Percentiles rank a stretch among this genome's conserved stretches.
Conservation (phyloP, 2,888 invertebrate genomes). For the Orthosia gothica region DNA sequence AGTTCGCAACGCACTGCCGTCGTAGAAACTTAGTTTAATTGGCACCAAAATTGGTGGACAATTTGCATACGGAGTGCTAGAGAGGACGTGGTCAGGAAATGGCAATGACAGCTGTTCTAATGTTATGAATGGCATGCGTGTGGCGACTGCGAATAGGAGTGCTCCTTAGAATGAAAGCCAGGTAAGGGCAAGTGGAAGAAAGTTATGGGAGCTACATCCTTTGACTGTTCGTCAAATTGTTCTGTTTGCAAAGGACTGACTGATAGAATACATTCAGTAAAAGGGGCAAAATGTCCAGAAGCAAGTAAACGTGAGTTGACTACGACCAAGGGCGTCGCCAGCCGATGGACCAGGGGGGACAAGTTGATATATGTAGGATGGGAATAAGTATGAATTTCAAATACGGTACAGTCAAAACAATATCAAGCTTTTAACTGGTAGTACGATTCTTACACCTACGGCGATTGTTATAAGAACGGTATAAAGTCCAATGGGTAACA, state of each 20-base stretch:
- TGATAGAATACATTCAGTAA: neutral
- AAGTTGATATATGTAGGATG: no score
- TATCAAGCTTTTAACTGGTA: no score
- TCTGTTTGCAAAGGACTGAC: neutral
- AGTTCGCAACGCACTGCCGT: constrained; percentile 68
- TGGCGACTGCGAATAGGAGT: constrained; percentile 40
- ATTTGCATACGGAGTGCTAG: constrained; percentile 68
- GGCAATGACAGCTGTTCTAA: constrained; percentile 66
- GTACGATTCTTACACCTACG: no score
- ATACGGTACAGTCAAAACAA: no score
- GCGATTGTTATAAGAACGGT: no score
- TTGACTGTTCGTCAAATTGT: neutral
- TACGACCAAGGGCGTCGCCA: no score
- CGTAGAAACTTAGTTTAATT: constrained; percentile 71
- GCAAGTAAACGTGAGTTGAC: neutral
- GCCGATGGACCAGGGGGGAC: no score
- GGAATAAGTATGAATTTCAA: no score
- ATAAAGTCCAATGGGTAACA: no score
- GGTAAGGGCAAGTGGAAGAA: constrained; percentile 45
- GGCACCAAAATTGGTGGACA: constrained; percentile 64
- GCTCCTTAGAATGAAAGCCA: constrained; percentile 19
- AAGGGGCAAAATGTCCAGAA: neutral
- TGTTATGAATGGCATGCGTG: constrained; percentile 68
- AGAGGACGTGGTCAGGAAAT: constrained; percentile 65
- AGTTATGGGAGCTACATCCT: constrained; percentile 42